Evolutionary conservation across 2,113 vertebrate genomes (phyloP).

Genomic region (Aptenodytes forsteri): DNA sequence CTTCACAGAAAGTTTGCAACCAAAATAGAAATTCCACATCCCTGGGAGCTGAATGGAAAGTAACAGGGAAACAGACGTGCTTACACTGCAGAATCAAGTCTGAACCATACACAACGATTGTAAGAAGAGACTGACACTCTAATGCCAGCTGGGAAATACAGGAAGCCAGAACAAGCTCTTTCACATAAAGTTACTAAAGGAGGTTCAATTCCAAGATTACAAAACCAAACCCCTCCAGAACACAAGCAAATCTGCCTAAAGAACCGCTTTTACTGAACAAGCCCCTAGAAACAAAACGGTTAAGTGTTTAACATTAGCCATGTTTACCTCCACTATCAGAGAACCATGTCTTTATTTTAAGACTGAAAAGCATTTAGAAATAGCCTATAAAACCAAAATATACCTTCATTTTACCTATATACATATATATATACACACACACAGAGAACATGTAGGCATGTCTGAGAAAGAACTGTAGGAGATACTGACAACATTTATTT

Average conservation of each 20-base stretch:
- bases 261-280: not conserved
- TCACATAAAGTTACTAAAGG: not conserved
- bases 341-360: not conserved
- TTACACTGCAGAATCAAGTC: not conserved
- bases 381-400: not conserved
- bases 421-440: not conserved
- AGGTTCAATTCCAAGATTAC: not conserved
- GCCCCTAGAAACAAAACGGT: no score
- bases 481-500: no score
- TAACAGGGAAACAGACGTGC: not conserved
- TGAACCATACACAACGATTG: not conserved
- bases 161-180: not conserved
- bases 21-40: not conserved
- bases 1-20: not conserved
- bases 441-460: not conserved
- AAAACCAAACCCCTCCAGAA: not conserved
- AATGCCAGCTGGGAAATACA: not conserved
- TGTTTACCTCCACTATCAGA: not conserved
- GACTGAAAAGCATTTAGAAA: not conserved
- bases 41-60: not conserved
- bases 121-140: not conserved
- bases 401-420: not conserved
- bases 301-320: not conserved
- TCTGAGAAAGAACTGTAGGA: not conserved
- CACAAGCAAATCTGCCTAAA: not conserved